Evolutionary conservation across 2,113 vertebrate species (phyloP).

Genomic region (Takifugu flavidus): DNA sequence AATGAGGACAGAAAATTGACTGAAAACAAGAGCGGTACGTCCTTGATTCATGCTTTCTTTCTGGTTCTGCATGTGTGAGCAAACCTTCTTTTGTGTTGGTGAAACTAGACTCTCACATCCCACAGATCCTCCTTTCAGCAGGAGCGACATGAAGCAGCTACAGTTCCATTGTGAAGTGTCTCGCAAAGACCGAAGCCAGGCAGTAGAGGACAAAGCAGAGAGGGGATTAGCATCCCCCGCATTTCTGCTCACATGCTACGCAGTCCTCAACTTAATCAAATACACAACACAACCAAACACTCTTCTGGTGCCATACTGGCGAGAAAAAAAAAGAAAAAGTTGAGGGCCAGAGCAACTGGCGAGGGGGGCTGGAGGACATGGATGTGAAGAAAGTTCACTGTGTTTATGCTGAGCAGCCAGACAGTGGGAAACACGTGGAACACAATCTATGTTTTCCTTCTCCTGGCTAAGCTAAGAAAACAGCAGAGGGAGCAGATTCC

Average conservation of each 20-base stretch:
- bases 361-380: conserved; percentile 46
- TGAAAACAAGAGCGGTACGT: conserved; percentile 5
- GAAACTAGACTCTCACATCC: conserved; percentile 29
- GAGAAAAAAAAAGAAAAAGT: conserved; percentile 76
- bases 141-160: conserved; percentile 34
- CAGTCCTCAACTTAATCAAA: conserved; percentile 63
- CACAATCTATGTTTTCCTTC: conserved; percentile 74
- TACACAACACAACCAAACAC: conserved; percentile 57
- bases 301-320: conserved; percentile 58
- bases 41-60: conserved; percentile 16
- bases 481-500: conserved; percentile 68
- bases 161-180: conserved; percentile 59
- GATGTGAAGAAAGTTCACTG: conserved; percentile 50
- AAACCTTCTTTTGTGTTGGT: conserved; percentile 15
- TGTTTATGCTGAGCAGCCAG: conserved; percentile 69
- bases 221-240: conserved; percentile 59
- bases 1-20: neutral
- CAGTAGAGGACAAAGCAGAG: conserved; percentile 59
- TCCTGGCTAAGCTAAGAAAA: conserved; percentile 71
- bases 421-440: conserved; percentile 65
- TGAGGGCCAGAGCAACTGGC: conserved; percentile 32
- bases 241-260: conserved; percentile 42
- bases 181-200: conserved; percentile 45
- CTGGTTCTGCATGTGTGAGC: conserved; percentile 19
- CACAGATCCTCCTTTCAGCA: conserved; percentile 11